Base-by-base conservation (phyloP, 1,140 invertebrate genomes). In the Drosophila ironensis region DNA sequence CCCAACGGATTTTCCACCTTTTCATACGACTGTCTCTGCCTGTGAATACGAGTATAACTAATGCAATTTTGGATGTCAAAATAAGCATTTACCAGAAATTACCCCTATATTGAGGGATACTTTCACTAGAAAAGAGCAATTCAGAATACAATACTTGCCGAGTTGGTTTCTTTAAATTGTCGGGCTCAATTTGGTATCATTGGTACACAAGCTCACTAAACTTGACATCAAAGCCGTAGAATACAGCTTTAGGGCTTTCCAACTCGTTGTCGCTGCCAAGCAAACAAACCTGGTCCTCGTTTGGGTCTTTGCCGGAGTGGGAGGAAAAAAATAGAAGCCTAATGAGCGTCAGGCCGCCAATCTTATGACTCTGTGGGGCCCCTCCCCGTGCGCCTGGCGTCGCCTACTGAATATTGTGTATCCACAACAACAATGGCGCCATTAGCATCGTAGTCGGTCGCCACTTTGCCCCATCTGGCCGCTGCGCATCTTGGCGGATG, bases 381-480 rank as follows among this genome's bases (percentile, higher is more conserved):
- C 33, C 2, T 38, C 19, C 25, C 20, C 33, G 35, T 33, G 37
- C 19, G 35, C 25, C 20, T 30, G 20, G 8, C 9, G 28, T 24
- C 19, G 28, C 28, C 24, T 11, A 27, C 59, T 14, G 22, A 28
- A 16, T 14, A n/a, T 12, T 22, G 8, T 19, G 37, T 51, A 51
- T 25, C 38, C n/a, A 60, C 30, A 72, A 46, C 67, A 77, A 77
- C 73, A 77, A 77, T 61, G 73, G 60, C 60, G 53, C 74, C 73
- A 77, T 77, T 77, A 77, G 73, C 61, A 41, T 72, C 45, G 68
- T 56, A 37, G 54, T 60, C 41, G 41, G 72, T 48, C 57, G 60
- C 67, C 53, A 51, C 38, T 51, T 51, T 45, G 59, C 25, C 44
- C 30, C 14, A n/a, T 12, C 8, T 3, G 9, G 16, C 30, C 35